Evolutionary conservation across 2,113 vertebrate genomes (phyloP).

Genomic region (Acanthochromis polyacanthus): DNA sequence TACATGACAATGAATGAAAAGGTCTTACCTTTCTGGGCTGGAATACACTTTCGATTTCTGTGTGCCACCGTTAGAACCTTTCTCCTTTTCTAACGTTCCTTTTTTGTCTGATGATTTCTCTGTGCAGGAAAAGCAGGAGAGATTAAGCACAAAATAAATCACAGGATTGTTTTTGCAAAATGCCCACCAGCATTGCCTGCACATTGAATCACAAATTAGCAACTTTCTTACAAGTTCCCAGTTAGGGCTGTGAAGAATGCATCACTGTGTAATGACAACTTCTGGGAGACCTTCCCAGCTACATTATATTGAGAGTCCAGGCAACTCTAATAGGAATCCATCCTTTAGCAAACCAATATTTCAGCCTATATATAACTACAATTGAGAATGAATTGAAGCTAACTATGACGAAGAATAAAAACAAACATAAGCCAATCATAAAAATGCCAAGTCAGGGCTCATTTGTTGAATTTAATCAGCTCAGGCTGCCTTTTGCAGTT

Average conservation of each 20-base stretch:
- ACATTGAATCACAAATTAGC: background rate
- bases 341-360: conserved; percentile 9
- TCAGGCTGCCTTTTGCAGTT: conserved; percentile 35
- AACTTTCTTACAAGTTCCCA: background rate
- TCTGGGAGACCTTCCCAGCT: background rate
- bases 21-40: conserved; percentile 72
- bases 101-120: conserved; percentile 73
- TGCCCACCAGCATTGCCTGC: background rate
- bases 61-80: conserved; percentile 39
- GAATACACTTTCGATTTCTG: conserved; percentile 50
- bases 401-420: background rate
- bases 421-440: conserved; percentile 4
- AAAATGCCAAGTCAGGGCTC: conserved; percentile 32
- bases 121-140: conserved; percentile 49
- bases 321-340: background rate
- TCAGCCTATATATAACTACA: background rate
- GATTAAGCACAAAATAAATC: conserved; percentile 1
- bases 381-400: background rate
- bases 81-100: conserved; percentile 56
- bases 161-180: background rate
- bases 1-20: background rate
- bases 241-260: background rate
- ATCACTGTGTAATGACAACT: background rate
- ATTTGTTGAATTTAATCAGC: background rate
- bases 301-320: conserved; percentile 1